Evolutionary conservation across 2,888 invertebrate species (phyloP).

Genomic region (Plebejus argus): DNA sequence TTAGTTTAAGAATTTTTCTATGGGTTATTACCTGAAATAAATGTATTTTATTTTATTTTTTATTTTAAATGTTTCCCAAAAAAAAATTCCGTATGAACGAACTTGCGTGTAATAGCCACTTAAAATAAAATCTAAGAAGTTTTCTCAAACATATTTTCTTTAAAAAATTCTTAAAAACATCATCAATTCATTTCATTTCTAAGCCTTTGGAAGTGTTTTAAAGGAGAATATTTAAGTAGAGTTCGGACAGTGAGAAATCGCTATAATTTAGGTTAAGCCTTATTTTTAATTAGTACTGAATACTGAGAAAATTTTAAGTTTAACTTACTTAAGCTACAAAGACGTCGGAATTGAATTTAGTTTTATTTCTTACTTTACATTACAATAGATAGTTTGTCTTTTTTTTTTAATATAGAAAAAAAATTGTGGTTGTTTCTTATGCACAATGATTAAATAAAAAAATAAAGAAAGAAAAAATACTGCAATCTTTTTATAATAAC

Average conservation of each 20-base stretch:
- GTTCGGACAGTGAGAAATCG: slow-evolving; percentile 67
- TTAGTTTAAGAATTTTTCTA: too few species aligned
- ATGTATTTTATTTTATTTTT: too few species aligned
- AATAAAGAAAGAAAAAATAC: too few species aligned
- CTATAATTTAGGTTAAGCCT: slow-evolving; percentile 67
- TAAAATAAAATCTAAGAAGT: neutral
- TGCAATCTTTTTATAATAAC: too few species aligned
- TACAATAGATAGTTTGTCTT: neutral
- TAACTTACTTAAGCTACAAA: slow-evolving; percentile 16
- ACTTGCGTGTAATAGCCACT: too few species aligned
- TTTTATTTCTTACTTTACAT: neutral
- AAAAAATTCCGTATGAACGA: too few species aligned
- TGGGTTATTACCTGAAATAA: too few species aligned
- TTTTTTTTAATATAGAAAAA: too few species aligned
- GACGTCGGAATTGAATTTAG: neutral
- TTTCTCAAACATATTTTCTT: neutral
- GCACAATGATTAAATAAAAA: too few species aligned
- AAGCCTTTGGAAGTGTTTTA: slow-evolving; percentile 15
- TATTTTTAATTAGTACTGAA: slow-evolving; percentile 72
- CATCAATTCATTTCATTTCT: slow-evolving; percentile 19
- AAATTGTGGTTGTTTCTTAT: too few species aligned
- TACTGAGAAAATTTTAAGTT: slow-evolving; percentile 45
- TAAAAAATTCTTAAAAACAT: slow-evolving; percentile 25
- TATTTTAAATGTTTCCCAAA: too few species aligned
- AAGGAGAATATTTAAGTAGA: slow-evolving; percentile 18